Base-by-base conservation (phyloP, 2,797 vertebrate genomes). In the Ficedula albicollis region DNA sequence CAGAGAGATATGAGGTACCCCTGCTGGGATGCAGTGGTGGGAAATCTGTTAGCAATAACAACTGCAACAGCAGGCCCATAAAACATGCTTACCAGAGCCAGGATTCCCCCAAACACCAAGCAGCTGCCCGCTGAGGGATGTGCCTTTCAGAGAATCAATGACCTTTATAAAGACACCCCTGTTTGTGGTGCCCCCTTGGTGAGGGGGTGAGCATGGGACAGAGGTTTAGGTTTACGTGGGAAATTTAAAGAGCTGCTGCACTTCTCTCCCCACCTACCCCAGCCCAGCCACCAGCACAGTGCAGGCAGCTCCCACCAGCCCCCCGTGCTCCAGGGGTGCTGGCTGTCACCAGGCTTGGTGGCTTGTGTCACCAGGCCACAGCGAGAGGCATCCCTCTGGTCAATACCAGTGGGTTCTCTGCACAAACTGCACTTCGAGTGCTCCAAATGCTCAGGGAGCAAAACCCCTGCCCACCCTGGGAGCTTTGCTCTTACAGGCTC, bases 191-290 rank as follows among this genome's bases (percentile, higher is more conserved):
- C 6, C 12, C 15, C 14, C 27, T 32, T 15, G 16, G 26, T 29
- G 36, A 82, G 22, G 14, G 12, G 8, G 1, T 0, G 1, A 75
- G n/a, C 27, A 26, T 0, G 2, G 15, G 11, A 5, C 23, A 51
- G 62, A 58, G 11, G 20, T 12, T 20, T 12, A 38, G 26, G 23
- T 52, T 73, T 52, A 66, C 15, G 13, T 0, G 1, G 38, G 54
- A 48, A 55, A 63, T 72, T 19, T 8, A 20, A 72, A 41, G 34
- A 68, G 8, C 15, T 76, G 44, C 12, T 30, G 22, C 16, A 49
- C 12, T 30, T 74, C 29, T 36, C 9, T 55, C n/a, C 27, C 27
- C 7, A 23, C 25, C 22, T 30, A 29, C 9, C 13, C 36, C 44
- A 19, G 23, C 26, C 8, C 49, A 38, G n/a, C 8, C 67, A 30